A percentile compares a stretch with the other conserved stretches of the same genome.
Conservation (phyloP, 2,113 vertebrate species). For the Ramphastos sulfuratus region DNA sequence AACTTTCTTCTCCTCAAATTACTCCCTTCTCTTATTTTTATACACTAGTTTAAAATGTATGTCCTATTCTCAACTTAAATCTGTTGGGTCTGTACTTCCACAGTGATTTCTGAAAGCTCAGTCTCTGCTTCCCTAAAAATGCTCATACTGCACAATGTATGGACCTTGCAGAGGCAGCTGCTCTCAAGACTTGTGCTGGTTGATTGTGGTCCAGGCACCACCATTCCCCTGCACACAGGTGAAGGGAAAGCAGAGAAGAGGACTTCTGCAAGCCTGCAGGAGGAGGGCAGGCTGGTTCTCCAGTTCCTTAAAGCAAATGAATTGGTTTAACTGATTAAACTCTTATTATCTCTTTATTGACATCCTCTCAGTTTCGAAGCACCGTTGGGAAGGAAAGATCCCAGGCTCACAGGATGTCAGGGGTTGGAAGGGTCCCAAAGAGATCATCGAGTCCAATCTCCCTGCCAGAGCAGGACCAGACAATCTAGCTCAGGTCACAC, state of each 20-base stretch:
- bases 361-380: accelerated
- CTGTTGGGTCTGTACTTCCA: neutral
- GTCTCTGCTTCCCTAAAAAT: neutral
- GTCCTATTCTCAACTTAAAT: neutral
- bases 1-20: neutral
- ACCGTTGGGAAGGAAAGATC: neutral
- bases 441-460: too few relatives aligned
- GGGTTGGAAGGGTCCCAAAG: too few relatives aligned
- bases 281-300: too few relatives aligned
- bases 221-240: accelerated
- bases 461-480: too few relatives aligned
- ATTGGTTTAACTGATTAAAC: neutral
- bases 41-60: neutral
- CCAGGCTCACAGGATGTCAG: too few relatives aligned
- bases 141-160: too few relatives aligned
- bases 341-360: neutral
- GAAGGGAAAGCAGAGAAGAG: too few relatives aligned
- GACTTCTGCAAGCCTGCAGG: too few relatives aligned
- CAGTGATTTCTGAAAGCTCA: neutral
- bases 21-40: neutral
- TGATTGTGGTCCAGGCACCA: neutral
- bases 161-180: accelerated
- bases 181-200: accelerated
- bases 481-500: too few relatives aligned
- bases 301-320: too few relatives aligned